Conservation (phyloP, 2,888 invertebrate genomes). For the Enoplolaimus lenunculus region DNA sequence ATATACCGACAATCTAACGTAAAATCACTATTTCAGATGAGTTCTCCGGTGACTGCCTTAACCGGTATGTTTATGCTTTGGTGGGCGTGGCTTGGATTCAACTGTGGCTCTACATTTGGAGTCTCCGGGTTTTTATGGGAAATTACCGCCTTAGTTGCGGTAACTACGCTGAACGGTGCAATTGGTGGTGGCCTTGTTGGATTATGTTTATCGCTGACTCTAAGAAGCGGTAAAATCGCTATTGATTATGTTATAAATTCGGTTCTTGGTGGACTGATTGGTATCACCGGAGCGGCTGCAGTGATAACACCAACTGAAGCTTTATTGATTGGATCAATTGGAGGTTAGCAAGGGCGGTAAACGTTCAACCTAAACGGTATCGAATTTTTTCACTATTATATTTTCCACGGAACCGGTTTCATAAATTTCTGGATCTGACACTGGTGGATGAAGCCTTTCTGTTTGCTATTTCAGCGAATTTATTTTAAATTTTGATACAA, state of each 20-base stretch:
- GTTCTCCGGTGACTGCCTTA: conserved; percentile 37
- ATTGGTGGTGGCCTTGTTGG: conserved; percentile 72
- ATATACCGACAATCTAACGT: no score
- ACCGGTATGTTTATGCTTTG: conserved; percentile 80
- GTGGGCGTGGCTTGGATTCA: conserved; percentile 95
- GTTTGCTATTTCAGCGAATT: no score
- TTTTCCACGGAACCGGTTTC: no score
- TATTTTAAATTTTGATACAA: no score
- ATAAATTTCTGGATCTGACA: no score
- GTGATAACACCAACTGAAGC: conserved; percentile 59
- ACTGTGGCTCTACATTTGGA: conserved; percentile 60
- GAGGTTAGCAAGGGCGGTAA: no score
- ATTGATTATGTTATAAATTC: conserved; percentile 75
- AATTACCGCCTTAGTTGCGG: conserved; percentile 62
- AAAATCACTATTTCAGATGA: conserved; percentile 29
- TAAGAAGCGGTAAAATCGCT: conserved; percentile 52
- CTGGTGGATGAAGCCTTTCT: no score
- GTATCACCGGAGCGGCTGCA: conserved; percentile 56
- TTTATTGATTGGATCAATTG: not conserved
- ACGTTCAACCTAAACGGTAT: no score
- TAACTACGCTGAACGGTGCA: conserved; percentile 74
- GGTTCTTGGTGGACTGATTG: conserved; percentile 68
- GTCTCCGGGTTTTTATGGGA: conserved; percentile 74
- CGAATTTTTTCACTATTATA: no score
- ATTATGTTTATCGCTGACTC: conserved; percentile 22